These are phyloP conservation scores for Trachymyrmex cornetzi DNA, from an alignment of 1,140 invertebrate species.

Conservation along the genomic window DNA sequence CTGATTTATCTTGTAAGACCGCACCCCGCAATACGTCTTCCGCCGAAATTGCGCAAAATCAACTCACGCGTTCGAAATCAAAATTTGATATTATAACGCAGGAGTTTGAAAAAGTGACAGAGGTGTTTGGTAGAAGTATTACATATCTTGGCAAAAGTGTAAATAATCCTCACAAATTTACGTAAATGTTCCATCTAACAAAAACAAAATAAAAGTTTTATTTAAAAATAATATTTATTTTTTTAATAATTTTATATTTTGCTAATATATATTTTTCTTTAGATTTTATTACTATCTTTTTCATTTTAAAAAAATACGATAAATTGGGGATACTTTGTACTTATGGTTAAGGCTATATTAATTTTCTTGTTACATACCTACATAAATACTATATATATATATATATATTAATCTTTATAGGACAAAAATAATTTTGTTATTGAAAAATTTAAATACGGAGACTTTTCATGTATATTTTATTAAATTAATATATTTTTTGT, in stretches of 20 bases:
- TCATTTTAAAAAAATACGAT: no score
- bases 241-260: no score
- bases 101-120: not conserved
- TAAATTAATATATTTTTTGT: no score
- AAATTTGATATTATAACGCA: not conserved
- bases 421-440: not conserved
- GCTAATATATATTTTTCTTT: no score
- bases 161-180: no score
- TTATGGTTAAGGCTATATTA: not conserved
- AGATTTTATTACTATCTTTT: no score
- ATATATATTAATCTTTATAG: not conserved
- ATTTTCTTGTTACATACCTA: not conserved
- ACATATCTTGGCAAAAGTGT: no score
- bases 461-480: not conserved
- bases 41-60: not conserved
- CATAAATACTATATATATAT: not conserved
- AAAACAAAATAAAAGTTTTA: no score
- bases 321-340: no score
- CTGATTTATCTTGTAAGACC: slow-evolving; percentile 46
- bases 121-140: not conserved
- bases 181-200: no score
- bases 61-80: not conserved
- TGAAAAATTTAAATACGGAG: not conserved
- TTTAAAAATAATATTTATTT: no score
- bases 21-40: slow-evolving; percentile 4